Percentiles rank a stretch among this genome's conserved stretches.
Evolutionary conservation across 2,888 invertebrate species (phyloP).

Genomic region (Aporophyla nigra): DNA sequence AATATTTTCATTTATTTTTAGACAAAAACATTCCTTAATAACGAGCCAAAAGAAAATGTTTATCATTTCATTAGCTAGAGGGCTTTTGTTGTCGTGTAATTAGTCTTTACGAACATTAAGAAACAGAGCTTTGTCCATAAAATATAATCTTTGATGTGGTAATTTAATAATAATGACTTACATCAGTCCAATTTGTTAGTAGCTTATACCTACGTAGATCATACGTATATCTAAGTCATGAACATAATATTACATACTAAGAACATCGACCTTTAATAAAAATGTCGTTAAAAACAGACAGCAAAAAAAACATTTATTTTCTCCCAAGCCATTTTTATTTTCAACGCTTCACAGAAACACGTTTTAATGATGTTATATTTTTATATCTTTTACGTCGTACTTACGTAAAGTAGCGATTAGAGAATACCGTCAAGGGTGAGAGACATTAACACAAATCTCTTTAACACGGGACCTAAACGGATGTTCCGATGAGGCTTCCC

Average conservation of each 20-base stretch:
- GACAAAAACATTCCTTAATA: not conserved
- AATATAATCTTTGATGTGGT: conserved; percentile 14
- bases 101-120: conserved; percentile 3
- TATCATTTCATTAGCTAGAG: conserved; percentile 25
- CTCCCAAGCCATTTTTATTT: conserved; percentile 50
- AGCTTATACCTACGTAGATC: not conserved
- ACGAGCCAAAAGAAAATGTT: conserved; percentile 7
- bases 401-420: conserved; percentile 57
- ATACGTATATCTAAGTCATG: not conserved
- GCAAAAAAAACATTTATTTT: conserved; percentile 23
- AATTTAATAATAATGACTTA: conserved; percentile 3
- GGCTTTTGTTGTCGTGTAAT: conserved; percentile 21
- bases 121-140: conserved; percentile 3
- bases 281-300: conserved; percentile 24
- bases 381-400: conserved; percentile 50
- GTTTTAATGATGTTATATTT: conserved; percentile 53
- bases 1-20: not conserved
- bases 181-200: not conserved
- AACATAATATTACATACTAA: conserved; percentile 11
- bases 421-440: conserved; percentile 65
- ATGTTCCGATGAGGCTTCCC: conserved; percentile 71
- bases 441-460: conserved; percentile 67
- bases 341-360: conserved; percentile 30
- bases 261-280: conserved; percentile 33
- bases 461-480: conserved; percentile 70